Conservation (phyloP, 2,888 invertebrate species). For the Tiliacea citrago region DNA sequence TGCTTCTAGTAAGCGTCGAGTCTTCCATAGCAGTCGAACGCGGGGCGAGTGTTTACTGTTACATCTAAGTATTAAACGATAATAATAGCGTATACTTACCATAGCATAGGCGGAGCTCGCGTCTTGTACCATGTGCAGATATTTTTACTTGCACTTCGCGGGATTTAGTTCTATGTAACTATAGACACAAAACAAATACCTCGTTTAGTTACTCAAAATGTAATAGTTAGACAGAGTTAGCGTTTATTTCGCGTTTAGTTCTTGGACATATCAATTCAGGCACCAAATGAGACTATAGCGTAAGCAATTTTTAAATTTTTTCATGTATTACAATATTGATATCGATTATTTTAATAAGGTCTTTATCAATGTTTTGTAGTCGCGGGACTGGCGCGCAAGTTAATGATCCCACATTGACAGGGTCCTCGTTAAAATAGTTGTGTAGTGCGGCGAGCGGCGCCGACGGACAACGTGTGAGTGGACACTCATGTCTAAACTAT, state of each 20-base stretch:
- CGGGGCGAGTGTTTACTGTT: slow-evolving; percentile 85
- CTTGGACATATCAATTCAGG: slow-evolving; percentile 89
- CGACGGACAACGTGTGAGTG: slow-evolving; percentile 54
- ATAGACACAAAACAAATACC: slow-evolving; percentile 89
- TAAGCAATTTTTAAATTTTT: slow-evolving; percentile 86
- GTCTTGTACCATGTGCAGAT: slow-evolving; percentile 78
- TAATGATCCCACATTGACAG: slow-evolving; percentile 66
- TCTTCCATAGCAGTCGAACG: slow-evolving; percentile 90
- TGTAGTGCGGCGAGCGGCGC: slow-evolving; percentile 70
- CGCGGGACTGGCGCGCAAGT: slow-evolving; percentile 50
- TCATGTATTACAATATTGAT: slow-evolving; percentile 71
- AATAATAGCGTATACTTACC: slow-evolving; percentile 89
- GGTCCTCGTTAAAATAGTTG: slow-evolving; percentile 71
- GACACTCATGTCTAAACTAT: slow-evolving; percentile 63
- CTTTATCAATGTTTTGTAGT: slow-evolving; percentile 69
- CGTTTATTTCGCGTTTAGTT: slow-evolving; percentile 88
- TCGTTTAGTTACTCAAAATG: slow-evolving; percentile 88
- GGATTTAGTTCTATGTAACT: slow-evolving; percentile 82
- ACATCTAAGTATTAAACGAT: slow-evolving; percentile 90
- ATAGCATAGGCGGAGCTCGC: slow-evolving; percentile 85
- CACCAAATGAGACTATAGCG: slow-evolving; percentile 89
- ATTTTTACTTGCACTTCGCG: slow-evolving; percentile 82
- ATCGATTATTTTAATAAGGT: slow-evolving; percentile 69
- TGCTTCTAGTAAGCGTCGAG: slow-evolving; percentile 90
- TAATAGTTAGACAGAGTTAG: slow-evolving; percentile 87